phyloP scores from a whole-genome alignment of 2,797 vertebrate species.

The Rousettus madagascariensis region DNA sequence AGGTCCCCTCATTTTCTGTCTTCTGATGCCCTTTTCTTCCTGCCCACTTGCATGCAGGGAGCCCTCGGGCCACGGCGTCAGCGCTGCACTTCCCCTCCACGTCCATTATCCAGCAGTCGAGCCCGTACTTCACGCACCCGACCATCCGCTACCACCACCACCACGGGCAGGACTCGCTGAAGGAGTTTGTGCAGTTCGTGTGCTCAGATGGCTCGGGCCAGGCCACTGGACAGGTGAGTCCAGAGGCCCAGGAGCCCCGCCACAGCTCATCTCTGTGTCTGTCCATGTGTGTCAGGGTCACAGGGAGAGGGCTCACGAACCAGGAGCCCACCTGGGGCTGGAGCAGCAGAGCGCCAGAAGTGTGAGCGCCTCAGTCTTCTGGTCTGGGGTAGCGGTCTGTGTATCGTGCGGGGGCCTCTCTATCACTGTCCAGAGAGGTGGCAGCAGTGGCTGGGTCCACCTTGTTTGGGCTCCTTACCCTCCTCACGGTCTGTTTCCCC shows the following conservation, averaged over 20 bases:
- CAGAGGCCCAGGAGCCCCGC: conserved; percentile 24
- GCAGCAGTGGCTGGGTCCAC: not conserved
- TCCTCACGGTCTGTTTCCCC: not conserved
- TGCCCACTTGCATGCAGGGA: conserved; percentile 85
- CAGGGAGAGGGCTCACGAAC: conserved; percentile 2
- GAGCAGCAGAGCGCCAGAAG: not conserved
- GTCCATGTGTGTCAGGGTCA: conserved; percentile 57
- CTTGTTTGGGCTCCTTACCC: not conserved
- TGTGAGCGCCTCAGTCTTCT: not conserved
- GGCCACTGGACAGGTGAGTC: conserved; percentile 93
- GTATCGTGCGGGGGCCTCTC: not conserved
- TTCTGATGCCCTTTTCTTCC: conserved; percentile 46
- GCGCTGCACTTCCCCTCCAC: conserved; percentile 97
- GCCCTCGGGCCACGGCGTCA: conserved; percentile 94
- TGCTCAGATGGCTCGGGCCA: conserved; percentile 95
- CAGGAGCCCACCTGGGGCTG: not conserved
- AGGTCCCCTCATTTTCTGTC: conserved; percentile 43
- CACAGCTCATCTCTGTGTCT: conserved; percentile 40
- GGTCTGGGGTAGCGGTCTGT: not conserved
- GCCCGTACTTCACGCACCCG: conserved; percentile 97
- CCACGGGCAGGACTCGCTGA: conserved; percentile 96
- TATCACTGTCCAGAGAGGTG: not conserved
- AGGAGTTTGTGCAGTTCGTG: conserved; percentile 99
- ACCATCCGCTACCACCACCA: conserved; percentile 97
- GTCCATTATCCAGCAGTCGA: conserved; percentile 97